Conservation (phyloP, 2,113 vertebrate species). For the Halcyon senegalensis region DNA sequence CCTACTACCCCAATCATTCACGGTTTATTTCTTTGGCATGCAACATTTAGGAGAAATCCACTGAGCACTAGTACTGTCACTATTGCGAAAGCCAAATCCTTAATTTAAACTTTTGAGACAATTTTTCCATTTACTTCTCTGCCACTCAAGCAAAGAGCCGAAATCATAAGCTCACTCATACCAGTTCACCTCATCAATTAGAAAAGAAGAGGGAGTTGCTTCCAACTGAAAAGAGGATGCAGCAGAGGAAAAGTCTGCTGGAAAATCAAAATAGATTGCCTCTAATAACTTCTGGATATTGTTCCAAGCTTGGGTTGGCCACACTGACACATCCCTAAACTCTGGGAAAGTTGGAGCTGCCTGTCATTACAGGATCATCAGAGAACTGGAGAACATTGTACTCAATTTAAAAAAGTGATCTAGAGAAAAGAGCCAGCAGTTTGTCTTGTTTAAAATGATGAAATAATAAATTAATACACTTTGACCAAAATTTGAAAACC, state of each 20-base stretch:
- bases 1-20: background rate
- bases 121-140: conserved; percentile 55
- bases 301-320: background rate
- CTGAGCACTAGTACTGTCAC: background rate
- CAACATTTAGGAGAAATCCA: conserved; percentile 5
- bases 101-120: conserved; percentile 44
- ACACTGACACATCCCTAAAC: background rate
- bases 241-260: conserved; percentile 25
- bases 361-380: background rate
- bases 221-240: conserved; percentile 49
- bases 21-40: conserved; percentile 47
- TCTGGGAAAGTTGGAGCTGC: background rate
- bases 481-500: background rate
- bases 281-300: background rate
- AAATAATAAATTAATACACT: background rate
- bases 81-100: conserved; percentile 10
- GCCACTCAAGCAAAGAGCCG: conserved; percentile 45
- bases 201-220: conserved; percentile 9
- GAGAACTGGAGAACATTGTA: background rate
- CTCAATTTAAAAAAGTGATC: conserved; percentile 23
- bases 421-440: background rate
- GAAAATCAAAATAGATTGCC: conserved; percentile 36
- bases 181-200: conserved; percentile 52
- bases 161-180: conserved; percentile 47
- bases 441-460: conserved; percentile 24